Conservation (phyloP, 2,113 vertebrate species). For the Phaethornis superciliosus region DNA sequence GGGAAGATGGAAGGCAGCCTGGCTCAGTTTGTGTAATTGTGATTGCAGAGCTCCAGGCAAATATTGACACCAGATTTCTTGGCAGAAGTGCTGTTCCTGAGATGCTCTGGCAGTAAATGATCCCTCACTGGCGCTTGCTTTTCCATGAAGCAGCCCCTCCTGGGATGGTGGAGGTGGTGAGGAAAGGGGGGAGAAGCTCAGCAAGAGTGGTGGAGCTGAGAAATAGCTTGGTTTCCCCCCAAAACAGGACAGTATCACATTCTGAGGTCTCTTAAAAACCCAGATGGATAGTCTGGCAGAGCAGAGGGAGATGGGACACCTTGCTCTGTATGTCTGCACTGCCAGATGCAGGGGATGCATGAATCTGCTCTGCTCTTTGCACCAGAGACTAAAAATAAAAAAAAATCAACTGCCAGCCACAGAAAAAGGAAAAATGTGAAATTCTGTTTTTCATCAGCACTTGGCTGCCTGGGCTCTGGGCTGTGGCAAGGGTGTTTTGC, state of each 20-base stretch:
- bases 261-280: neutral
- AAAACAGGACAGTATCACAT: fast-evolving
- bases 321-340: neutral
- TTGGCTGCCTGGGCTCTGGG: neutral
- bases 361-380: neutral
- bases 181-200: neutral
- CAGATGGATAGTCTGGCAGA: neutral
- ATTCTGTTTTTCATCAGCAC: neutral
- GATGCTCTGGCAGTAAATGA: conserved; percentile 53
- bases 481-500: neutral
- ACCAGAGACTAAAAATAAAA: neutral
- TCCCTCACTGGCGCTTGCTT: conserved; percentile 6
- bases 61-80: conserved; percentile 70
- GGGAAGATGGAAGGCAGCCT: neutral
- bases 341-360: neutral
- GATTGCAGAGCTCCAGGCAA: conserved; percentile 68
- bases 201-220: neutral
- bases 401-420: neutral
- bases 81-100: conserved; percentile 49
- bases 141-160: conserved; percentile 22
- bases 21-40: conserved; percentile 21
- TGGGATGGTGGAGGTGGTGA: conserved; percentile 46
- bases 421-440: neutral
- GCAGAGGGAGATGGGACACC: neutral
- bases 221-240: fast-evolving